Evolutionary conservation across 2,888 invertebrate species (phyloP).

Genomic region (Prosopocoilus inquinatus): DNA sequence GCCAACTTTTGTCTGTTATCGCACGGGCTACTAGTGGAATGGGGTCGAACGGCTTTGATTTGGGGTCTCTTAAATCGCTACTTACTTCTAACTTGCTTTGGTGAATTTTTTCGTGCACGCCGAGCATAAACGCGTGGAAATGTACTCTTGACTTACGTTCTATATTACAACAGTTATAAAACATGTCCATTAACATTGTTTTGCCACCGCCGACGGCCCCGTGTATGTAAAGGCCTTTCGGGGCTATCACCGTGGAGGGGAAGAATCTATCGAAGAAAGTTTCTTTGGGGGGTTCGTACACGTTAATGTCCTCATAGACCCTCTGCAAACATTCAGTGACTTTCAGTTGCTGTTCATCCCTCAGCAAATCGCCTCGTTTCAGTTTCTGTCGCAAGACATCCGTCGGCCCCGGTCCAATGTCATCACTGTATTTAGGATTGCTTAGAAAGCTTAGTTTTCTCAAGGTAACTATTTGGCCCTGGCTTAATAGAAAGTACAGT

Average conservation of each 20-base stretch:
- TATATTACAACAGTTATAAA: conserved; percentile 75
- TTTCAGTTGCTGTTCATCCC: conserved; percentile 71
- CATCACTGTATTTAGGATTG: neutral
- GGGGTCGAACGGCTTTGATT: conserved; percentile 81
- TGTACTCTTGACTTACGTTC: conserved; percentile 80
- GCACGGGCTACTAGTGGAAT: conserved; percentile 89
- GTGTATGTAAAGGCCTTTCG: conserved; percentile 83
- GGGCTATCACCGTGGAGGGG: conserved; percentile 44
- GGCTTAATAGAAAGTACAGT: neutral
- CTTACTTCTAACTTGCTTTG: conserved; percentile 69
- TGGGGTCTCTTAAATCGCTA: conserved; percentile 53
- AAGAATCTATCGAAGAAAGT: conserved; percentile 48
- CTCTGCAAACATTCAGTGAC: conserved; percentile 69
- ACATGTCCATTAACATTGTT: conserved; percentile 99
- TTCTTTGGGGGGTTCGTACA: conserved; percentile 57
- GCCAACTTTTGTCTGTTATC: conserved; percentile 83
- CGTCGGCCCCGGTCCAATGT: conserved; percentile 12
- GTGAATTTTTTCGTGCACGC: conserved; percentile 89
- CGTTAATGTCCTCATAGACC: conserved; percentile 63
- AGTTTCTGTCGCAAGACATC: conserved; percentile 50
- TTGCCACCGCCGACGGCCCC: conserved; percentile 95
- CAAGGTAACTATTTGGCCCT: neutral
- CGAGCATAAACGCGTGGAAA: conserved; percentile 96
- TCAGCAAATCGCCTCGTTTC: conserved; percentile 56
- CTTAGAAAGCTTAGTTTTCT: neutral